A percentile compares a stretch with the other conserved stretches of the same genome.
phyloP scores from a whole-genome alignment of 2,888 invertebrate species.

The Terebella lapidaria region DNA sequence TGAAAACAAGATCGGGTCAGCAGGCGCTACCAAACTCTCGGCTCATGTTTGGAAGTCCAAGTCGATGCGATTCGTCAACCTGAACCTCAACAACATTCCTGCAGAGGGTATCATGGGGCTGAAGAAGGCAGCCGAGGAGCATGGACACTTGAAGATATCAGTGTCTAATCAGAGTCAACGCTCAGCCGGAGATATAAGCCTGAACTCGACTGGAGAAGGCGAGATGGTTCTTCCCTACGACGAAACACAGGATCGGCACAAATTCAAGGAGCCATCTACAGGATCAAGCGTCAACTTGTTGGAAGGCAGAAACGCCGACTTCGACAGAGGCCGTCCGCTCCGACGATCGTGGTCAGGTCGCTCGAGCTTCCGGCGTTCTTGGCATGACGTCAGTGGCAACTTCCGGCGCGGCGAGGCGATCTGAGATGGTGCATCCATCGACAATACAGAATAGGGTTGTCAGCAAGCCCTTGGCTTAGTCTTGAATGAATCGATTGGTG shows the following conservation, averaged over 20 bases:
- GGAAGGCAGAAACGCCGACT: slow-evolving; percentile 3
- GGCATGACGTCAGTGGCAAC: slow-evolving; percentile 7
- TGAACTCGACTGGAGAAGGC: neutral
- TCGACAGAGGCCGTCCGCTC: neutral
- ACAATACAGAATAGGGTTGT: too few relatives aligned
- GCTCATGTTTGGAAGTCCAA: slow-evolving; percentile 17
- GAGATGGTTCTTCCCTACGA: neutral
- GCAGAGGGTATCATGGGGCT: slow-evolving; percentile 15
- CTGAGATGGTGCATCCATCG: neutral
- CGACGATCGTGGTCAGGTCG: neutral
- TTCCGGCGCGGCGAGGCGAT: neutral
- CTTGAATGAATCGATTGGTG: too few relatives aligned
- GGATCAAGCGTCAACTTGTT: slow-evolving; percentile 9
- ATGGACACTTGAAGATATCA: neutral
- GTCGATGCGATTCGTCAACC: slow-evolving; percentile 16
- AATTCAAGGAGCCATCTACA: neutral
- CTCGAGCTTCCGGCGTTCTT: slow-evolving; percentile 7
- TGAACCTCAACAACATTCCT: slow-evolving; percentile 20
- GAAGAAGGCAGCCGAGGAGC: slow-evolving; percentile 3
- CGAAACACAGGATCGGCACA: too few relatives aligned
- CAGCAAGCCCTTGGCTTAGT: too few relatives aligned
- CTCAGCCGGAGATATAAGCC: neutral
- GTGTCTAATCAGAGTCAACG: neutral
- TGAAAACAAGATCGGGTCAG: slow-evolving; percentile 9
- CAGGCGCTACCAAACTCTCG: slow-evolving; percentile 3